A percentile compares a stretch with the other conserved stretches of the same genome.
These are phyloP conservation scores for Drosophila miranda DNA, from an alignment of 1,140 invertebrate genomes.

Conservation along the genomic window DNA sequence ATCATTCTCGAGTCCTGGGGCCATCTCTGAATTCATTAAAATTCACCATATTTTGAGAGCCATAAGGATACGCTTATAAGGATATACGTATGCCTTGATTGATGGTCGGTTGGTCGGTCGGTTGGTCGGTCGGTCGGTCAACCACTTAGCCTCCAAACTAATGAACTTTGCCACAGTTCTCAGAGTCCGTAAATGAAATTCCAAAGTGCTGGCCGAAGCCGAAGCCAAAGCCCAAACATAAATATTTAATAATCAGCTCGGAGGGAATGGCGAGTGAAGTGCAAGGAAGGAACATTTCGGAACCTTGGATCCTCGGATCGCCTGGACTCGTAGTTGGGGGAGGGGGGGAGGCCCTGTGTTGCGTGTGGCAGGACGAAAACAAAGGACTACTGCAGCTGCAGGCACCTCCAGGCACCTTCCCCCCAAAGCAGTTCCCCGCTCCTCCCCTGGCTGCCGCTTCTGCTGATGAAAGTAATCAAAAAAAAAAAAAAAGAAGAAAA, in stretches of 20 bases:
- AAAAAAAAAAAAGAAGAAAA: no score
- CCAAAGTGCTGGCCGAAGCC: slow-evolving; percentile 40
- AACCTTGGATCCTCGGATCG: background rate
- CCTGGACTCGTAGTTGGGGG: background rate
- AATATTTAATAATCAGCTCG: slow-evolving; percentile 76
- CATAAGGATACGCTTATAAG: slow-evolving; percentile 1
- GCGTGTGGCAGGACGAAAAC: slow-evolving; percentile 14
- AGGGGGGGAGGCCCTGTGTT: background rate
- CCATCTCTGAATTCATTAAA: slow-evolving; percentile 74
- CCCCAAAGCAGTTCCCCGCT: no score
- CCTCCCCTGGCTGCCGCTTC: slow-evolving; percentile 7
- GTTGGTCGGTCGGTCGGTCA: slow-evolving; percentile 16
- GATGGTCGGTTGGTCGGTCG: slow-evolving; percentile 6
- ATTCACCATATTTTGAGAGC: slow-evolving; percentile 38
- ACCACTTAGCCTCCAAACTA: slow-evolving; percentile 54
- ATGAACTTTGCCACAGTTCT: slow-evolving; percentile 65
- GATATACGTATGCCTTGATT: no score
- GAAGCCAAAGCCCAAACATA: slow-evolving; percentile 31
- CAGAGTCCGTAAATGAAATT: slow-evolving; percentile 67
- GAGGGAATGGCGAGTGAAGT: slow-evolving; percentile 31
- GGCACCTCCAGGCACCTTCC: background rate
- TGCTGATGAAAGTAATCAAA: slow-evolving; percentile 74
- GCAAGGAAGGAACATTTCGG: slow-evolving; percentile 56
- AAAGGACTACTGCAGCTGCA: background rate
- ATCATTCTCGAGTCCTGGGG: slow-evolving; percentile 20